Percentiles rank a stretch among this genome's conserved stretches.
These are phyloP conservation scores for Trematomus bernacchii DNA, from an alignment of 2,797 vertebrate genomes.

Conservation along the genomic window DNA sequence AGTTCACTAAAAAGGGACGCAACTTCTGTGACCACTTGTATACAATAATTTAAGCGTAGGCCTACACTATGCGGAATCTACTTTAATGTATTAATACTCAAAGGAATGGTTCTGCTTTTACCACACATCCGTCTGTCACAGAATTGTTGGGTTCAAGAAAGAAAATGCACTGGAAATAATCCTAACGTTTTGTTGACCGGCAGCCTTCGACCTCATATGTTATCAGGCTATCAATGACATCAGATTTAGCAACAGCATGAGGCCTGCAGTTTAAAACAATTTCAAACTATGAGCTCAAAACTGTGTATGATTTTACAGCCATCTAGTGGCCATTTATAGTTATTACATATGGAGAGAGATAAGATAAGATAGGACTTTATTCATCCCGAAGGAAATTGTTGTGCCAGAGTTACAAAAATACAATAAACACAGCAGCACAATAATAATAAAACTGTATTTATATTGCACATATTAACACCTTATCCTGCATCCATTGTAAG, in stretches of 20 bases:
- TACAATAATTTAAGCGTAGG: not conserved
- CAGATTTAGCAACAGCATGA: not conserved
- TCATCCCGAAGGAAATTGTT: too few relatives aligned
- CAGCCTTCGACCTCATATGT: not conserved
- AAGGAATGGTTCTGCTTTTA: not conserved
- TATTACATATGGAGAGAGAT: constrained; percentile 18
- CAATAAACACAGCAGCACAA: too few relatives aligned
- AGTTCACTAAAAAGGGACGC: not conserved
- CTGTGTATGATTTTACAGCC: not conserved
- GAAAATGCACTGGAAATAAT: not conserved
- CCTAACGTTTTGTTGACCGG: not conserved
- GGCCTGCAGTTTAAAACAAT: not conserved
- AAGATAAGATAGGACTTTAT: too few relatives aligned
- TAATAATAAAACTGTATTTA: too few relatives aligned
- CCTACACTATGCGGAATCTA: not conserved
- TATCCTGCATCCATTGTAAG: not conserved
- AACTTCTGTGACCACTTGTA: not conserved
- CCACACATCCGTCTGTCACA: not conserved
- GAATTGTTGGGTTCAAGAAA: not conserved
- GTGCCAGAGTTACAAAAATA: too few relatives aligned
- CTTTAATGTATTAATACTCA: not conserved
- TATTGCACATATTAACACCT: too few relatives aligned
- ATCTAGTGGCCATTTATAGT: constrained; percentile 44
- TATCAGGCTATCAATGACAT: not conserved
- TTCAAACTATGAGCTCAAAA: not conserved